Base-by-base conservation (phyloP, 2,113 vertebrate species). In the Embiotoca jacksoni region DNA sequence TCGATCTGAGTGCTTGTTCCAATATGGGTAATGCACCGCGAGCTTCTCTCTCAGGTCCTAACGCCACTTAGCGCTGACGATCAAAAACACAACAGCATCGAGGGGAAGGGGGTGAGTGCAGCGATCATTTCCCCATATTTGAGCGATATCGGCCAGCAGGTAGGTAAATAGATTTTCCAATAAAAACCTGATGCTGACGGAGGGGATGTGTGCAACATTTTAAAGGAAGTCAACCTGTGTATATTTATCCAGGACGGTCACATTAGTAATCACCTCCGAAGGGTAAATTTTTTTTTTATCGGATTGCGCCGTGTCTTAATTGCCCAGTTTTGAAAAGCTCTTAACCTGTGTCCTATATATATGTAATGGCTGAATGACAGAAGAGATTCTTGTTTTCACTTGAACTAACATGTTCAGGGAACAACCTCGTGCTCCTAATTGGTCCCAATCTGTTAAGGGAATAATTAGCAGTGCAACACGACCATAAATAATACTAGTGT, bases 11-110 rank as follows among this genome's bases (percentile, higher is more conserved):
- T 14, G 50, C 81, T 57, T 4, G 52, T 35, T 56, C 50, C 62
- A 71, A 64, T 68, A 8, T 13, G 41, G 55, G 80, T 88, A 88
- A 91, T 84, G 84, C 83, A 69, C 67, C 31, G 64, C 49, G n/a
- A 56, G 53, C 44, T 64, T 69, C 70, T 32, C 80, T 80, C 67
- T 63, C 37, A 13, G 77, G 36, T 50, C 80, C 63, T 64, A 84
- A 75, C 66, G 75, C 66, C 83, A 62, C 87, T 91, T 75, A 87
- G 73, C 54, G 2, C 78, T 49, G 70, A 72, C 7, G 1, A 41
- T 72, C 61, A 70, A 23, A 76, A 70, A 67, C 65, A 35, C 33
- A 2, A 52, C 1, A 44, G 7, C 56, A 1, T 37, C 39, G 2
- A 23, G 6, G 30, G 54, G 60, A 63, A 13, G 30, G 1, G 32